phyloP scores from a whole-genome alignment of 2,113 vertebrate genomes.

The Anser cygnoides region DNA sequence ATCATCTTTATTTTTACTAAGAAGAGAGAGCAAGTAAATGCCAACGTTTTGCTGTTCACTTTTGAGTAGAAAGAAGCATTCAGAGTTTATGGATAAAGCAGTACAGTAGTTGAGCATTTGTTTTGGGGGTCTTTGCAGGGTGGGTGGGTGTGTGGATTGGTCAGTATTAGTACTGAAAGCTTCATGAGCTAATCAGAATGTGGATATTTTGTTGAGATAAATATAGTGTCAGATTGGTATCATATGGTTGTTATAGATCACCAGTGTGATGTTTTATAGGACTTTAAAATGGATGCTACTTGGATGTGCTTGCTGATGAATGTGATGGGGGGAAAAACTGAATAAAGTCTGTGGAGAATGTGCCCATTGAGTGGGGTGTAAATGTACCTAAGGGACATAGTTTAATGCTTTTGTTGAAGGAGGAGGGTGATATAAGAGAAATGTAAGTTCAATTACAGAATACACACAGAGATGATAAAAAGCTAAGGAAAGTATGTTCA shows the following conservation, averaged over 20 bases:
- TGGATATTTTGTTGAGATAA: background rate
- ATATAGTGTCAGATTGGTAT: background rate
- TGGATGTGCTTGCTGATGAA: background rate
- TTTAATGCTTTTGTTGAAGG: background rate
- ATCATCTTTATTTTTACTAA: constrained; percentile 27
- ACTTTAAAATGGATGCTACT: background rate
- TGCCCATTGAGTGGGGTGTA: background rate
- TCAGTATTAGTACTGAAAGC: background rate
- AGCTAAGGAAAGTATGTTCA: background rate
- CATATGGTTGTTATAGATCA: background rate
- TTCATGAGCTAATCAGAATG: background rate
- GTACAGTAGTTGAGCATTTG: background rate
- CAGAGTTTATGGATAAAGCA: background rate
- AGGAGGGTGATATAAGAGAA: background rate
- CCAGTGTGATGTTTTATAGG: background rate
- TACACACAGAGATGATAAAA: background rate
- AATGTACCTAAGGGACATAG: background rate
- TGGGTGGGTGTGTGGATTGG: fast-evolving
- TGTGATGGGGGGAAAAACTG: background rate
- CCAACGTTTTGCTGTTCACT: constrained; percentile 3
- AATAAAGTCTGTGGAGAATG: background rate
- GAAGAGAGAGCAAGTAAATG: background rate
- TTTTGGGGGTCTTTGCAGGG: background rate
- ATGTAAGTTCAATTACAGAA: background rate
- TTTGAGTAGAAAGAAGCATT: background rate